Evolutionary conservation across 2,113 vertebrate species (phyloP).

Genomic region (Entomyzon cyanotis): DNA sequence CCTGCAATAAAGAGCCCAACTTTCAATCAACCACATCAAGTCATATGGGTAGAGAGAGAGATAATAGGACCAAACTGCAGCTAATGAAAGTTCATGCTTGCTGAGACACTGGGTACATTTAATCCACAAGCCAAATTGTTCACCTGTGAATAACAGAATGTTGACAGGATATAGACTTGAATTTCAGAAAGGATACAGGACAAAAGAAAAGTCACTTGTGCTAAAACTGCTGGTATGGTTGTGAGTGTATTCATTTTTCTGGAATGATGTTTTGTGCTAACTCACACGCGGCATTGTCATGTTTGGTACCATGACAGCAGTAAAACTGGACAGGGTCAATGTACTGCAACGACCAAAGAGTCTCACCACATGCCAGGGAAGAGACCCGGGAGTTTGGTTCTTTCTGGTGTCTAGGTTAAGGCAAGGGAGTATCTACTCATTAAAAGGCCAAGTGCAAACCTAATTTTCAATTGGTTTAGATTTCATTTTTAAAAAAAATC

Average conservation of each 20-base stretch:
- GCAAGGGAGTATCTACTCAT: background rate
- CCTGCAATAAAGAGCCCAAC: background rate
- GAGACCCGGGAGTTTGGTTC: fast-evolving
- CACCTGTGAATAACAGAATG: background rate
- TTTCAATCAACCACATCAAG: background rate
- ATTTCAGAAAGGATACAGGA: background rate
- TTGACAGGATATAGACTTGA: background rate
- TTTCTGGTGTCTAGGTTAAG: background rate
- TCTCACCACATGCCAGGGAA: fast-evolving
- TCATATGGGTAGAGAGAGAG: background rate
- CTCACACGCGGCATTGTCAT: background rate
- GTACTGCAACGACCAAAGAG: background rate
- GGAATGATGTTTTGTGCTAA: background rate
- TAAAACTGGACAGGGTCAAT: background rate
- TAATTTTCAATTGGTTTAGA: background rate
- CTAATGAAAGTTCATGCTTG: background rate
- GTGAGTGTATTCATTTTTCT: background rate
- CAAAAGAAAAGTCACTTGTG: background rate
- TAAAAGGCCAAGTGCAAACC: background rate
- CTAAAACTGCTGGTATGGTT: background rate
- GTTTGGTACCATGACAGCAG: background rate
- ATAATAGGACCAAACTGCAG: background rate
- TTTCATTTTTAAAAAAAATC: background rate
- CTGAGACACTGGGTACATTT: background rate
- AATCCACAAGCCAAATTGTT: background rate